Percentiles rank a stretch among this genome's conserved stretches.
These are phyloP conservation scores for Ciona savignyi DNA, from an alignment of 23 tunicate species.

Conservation along the genomic window DNA sequence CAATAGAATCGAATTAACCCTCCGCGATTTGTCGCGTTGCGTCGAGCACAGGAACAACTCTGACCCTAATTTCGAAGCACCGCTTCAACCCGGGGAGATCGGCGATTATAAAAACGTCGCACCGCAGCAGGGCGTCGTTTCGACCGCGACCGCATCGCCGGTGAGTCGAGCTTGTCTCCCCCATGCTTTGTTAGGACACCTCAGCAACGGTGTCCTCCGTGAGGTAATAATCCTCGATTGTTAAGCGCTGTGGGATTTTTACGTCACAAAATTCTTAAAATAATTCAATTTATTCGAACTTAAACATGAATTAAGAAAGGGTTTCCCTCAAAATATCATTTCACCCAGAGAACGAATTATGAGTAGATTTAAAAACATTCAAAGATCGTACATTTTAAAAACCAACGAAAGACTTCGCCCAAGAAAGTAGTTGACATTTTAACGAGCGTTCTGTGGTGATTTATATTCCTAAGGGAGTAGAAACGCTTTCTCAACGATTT, in stretches of 20 bases:
- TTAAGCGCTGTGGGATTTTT: not conserved
- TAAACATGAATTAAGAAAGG: too few species aligned
- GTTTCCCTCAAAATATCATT: too few species aligned
- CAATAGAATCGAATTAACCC: constrained; percentile 1
- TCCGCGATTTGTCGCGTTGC: not conserved
- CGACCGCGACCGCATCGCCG: not conserved
- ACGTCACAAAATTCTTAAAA: too few species aligned
- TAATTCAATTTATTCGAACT: too few species aligned
- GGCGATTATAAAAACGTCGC: constrained; percentile 22
- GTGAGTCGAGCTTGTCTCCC: not conserved
- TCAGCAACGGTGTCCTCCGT: not conserved
- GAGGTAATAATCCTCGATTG: not conserved
- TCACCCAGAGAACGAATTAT: too few species aligned
- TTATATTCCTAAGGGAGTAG: not conserved
- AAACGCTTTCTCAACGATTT: not conserved
- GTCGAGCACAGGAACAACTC: not conserved
- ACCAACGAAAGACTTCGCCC: too few species aligned
- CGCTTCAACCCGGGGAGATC: not conserved
- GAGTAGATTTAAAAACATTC: too few species aligned
- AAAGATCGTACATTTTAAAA: too few species aligned
- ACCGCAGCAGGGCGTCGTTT: constrained; percentile 11
- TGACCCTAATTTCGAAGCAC: constrained; percentile 1
- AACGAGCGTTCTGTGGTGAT: not conserved
- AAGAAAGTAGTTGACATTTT: not conserved
- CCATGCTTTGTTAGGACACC: not conserved